These are phyloP conservation scores for Moxostoma hubbsi DNA, from an alignment of 2,797 vertebrate genomes.

Conservation along the genomic window DNA sequence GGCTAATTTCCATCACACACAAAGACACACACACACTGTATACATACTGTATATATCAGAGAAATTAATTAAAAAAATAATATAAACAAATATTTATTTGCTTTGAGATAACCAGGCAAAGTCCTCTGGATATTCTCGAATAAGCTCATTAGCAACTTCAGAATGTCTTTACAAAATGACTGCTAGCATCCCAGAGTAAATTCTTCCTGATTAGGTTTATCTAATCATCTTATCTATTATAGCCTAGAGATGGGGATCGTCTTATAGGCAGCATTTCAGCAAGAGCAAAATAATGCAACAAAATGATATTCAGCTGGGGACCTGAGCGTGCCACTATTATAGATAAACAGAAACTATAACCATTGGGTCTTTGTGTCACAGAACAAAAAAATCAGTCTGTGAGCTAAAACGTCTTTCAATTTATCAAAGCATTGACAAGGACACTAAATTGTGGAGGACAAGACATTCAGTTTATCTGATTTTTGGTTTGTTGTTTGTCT, in stretches of 20 bases:
- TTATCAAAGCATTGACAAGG: not conserved
- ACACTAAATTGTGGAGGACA: constrained; percentile 48
- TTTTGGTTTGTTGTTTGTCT: constrained; percentile 68
- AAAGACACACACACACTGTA: too few species aligned
- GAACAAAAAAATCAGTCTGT: too few species aligned
- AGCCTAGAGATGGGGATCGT: not conserved
- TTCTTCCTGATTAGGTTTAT: constrained; percentile 7
- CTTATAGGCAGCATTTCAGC: not conserved
- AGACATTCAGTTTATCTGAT: constrained; percentile 52
- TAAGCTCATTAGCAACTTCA: not conserved
- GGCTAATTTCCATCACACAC: too few species aligned
- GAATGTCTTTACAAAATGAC: not conserved
- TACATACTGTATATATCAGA: too few species aligned
- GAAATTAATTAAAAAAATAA: too few species aligned
- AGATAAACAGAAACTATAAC: not conserved
- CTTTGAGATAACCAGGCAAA: too few species aligned
- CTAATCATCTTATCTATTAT: constrained; percentile 11
- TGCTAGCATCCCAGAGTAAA: not conserved
- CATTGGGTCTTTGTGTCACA: too few species aligned
- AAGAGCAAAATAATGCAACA: not conserved
- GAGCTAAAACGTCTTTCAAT: too few species aligned
- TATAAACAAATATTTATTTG: too few species aligned
- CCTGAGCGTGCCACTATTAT: not conserved
- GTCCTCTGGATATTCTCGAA: too few species aligned
- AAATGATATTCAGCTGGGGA: not conserved